Evolutionary conservation across 2,113 vertebrate species (phyloP), one percentile per base, ranked within the genome.

Genomic region (Melanerpes formicivorus): DNA sequence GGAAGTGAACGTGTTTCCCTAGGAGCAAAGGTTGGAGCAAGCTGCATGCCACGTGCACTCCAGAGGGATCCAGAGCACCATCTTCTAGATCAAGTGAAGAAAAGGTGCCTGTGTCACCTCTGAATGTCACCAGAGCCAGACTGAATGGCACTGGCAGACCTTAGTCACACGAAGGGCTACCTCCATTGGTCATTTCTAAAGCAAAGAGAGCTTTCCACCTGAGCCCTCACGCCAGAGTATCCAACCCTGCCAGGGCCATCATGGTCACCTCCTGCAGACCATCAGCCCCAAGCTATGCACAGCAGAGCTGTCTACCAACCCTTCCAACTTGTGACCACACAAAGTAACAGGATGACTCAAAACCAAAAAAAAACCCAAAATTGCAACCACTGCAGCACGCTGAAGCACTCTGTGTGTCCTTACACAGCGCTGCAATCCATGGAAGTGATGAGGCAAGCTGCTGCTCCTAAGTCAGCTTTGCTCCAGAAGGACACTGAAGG

Each of bases 401-500:
- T 5, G 34, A 88, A 73, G 64, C 42, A 27, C 3, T 3, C 72
- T 65, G 40, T 0, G 0, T 0, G 0, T 34, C 66, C 40, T 59
- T 1, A 0, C 29, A 48, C 32, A 79, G 27, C 0, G 0, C 46
- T 52, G 42, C 59, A 73, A 84, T 9, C 26, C 44, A 21, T 0
- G 2, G 15, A 82, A 85, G 14, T 0, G 9, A 32, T 4, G 3
- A 80, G 32, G 37, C 40, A 74, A 80, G 65, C 69, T 83, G 69
- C 73, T 65, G 30, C 80, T 90, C 76, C 48, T 58, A 73, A 88
- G 85, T 80, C 93, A 90, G 95, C 82, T 84, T 91, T 90, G 69
- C 70, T 90, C 80, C n/a, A 80, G 64, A 91, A 95, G 91, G 91
- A 91, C 94, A 65, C 25, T 65, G 88, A 95, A 95, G 93, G 73